These are phyloP conservation scores for Apis florea DNA, from an alignment of 1,140 invertebrate genomes.

Conservation along the genomic window DNA sequence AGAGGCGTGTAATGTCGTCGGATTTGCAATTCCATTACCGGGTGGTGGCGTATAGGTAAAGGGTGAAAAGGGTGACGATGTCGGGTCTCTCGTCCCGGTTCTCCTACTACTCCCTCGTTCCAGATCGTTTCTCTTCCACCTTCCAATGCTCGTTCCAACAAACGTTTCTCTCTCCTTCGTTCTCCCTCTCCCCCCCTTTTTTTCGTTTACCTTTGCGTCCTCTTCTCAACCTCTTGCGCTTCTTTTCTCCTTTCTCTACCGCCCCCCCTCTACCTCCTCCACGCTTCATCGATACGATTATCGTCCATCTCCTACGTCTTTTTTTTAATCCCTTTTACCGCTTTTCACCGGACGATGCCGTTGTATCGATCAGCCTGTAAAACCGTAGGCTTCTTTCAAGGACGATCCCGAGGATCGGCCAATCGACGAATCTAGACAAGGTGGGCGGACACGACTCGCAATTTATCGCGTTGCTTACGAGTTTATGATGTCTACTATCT, in stretches of 20 bases:
- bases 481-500: slow-evolving; percentile 37
- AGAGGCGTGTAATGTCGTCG: slow-evolving; percentile 79
- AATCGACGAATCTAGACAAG: neutral
- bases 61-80: slow-evolving; percentile 64
- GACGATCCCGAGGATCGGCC: neutral
- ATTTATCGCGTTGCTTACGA: slow-evolving; percentile 41
- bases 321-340: neutral
- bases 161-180: neutral
- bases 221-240: neutral
- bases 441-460: neutral
- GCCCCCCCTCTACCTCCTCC: no score
- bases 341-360: neutral
- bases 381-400: slow-evolving; percentile 20
- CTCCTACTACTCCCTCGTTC: slow-evolving; percentile 21
- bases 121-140: slow-evolving; percentile 21
- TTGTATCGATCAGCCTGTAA: slow-evolving; percentile 30
- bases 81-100: slow-evolving; percentile 55
- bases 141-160: slow-evolving; percentile 18
- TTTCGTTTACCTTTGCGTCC: neutral
- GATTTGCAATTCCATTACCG: slow-evolving; percentile 79
- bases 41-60: slow-evolving; percentile 64
- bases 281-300: no score
- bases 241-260: no score
- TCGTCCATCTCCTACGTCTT: no score
- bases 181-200: neutral